Base-by-base conservation (phyloP, 2,113 vertebrate genomes). In the Synchiropus splendidus region DNA sequence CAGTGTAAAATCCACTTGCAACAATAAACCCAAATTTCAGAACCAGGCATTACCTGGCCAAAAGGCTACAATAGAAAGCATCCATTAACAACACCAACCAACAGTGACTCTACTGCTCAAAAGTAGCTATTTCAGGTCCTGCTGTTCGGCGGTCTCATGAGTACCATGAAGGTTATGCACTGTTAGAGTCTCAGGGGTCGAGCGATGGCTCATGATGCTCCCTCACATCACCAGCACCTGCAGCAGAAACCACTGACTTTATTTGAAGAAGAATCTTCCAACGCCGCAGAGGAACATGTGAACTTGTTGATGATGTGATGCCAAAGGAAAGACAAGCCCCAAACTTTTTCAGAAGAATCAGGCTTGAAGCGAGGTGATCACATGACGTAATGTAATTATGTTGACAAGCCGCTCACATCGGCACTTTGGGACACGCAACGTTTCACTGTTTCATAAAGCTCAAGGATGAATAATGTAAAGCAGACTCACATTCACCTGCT, bases 381-480 rank as follows among this genome's bases (percentile, higher is more conserved):
- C 39, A 53, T 79, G 39, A 73, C 56, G 42, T 54, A 37, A 55
- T 47, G 38, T 49, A 51, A 75, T 72, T 54, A 56, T 48, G 47
- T 48, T 30, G 51, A 72, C 58, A 58, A 47, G 30, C 37, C 17
- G 54, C 51, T 39, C 27, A 33, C 50, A 57, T 66, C 65, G 65
- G 69, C 57, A 61, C 64, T 69, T 36, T 67, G 45, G 48, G 55
- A 65, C 34, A 39, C 44, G 42, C 45, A 61, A 57, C 63, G 68
- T 59, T 58, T 18, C 35, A 39, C 21, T 42, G 43, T 54, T 61
- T 77, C 52, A 60, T 69, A 75, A 56, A 31, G 68, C 56, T 43
- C 18, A 13, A 17, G 42, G 46, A 65, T 68, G 64, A 68, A 64
- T 70, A 70, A 75, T 58, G 52, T 27, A n/a, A n/a, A n/a, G n/a